These are phyloP conservation scores for Pristionchus entomophagus DNA, from an alignment of 2,888 invertebrate species.

Conservation along the genomic window DNA sequence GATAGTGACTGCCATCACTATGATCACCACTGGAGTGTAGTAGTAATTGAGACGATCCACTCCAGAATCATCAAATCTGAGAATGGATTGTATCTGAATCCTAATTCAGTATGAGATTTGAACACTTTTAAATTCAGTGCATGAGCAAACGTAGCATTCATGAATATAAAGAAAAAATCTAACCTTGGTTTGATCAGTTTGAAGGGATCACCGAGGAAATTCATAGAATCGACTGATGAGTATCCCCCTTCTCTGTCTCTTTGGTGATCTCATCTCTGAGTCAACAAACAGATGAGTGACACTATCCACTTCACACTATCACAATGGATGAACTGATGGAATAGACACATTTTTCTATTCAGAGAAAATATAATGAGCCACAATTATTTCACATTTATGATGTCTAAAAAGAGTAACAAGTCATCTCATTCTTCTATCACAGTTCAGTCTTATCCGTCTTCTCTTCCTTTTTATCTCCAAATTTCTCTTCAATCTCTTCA, in stretches of 20 bases:
- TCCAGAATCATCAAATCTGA: slow-evolving; percentile 62
- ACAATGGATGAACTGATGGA: neutral
- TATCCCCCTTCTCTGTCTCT: too few relatives aligned
- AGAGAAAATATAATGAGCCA: too few relatives aligned
- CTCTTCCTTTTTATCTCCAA: neutral
- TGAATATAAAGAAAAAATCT: neutral
- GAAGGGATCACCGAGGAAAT: slow-evolving; percentile 58
- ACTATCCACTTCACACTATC: slow-evolving; percentile 8
- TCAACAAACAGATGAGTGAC: slow-evolving; percentile 25
- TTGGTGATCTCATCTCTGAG: neutral
- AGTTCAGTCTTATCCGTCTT: neutral
- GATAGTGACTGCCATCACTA: slow-evolving; percentile 61
- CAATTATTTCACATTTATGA: too few relatives aligned
- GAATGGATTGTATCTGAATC: too few relatives aligned
- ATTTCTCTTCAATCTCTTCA: neutral
- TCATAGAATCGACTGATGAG: too few relatives aligned
- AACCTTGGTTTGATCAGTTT: slow-evolving; percentile 60
- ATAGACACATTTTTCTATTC: too few relatives aligned
- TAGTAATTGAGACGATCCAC: slow-evolving; percentile 73
- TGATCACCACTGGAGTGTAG: slow-evolving; percentile 70
- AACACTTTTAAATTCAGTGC: too few relatives aligned
- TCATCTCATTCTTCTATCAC: too few relatives aligned
- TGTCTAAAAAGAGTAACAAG: too few relatives aligned
- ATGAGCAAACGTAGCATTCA: too few relatives aligned
- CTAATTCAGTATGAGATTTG: too few relatives aligned